Conservation (phyloP, 2,888 invertebrate species). For the Alloplasta piceator region DNA sequence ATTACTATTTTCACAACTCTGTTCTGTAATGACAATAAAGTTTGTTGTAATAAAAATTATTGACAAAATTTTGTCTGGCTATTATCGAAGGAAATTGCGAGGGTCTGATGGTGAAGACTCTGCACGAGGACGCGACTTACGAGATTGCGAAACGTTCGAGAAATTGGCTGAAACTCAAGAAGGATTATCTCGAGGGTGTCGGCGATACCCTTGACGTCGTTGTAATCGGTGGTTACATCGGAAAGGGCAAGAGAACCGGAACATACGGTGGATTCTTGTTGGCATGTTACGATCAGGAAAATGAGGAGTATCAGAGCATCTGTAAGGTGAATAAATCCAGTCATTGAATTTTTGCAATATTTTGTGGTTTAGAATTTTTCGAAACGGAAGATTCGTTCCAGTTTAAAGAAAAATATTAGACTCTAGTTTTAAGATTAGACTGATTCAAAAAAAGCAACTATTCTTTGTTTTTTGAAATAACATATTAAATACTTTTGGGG, state of each 20-base stretch:
- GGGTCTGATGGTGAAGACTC: constrained; percentile 99
- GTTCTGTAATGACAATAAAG: too few relatives aligned
- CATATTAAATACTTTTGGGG: too few relatives aligned
- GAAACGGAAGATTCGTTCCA: not conserved
- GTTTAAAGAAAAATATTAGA: too few relatives aligned
- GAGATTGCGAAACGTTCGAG: constrained; percentile 98
- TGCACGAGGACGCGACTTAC: constrained; percentile 95
- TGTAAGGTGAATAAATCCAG: constrained; percentile 88
- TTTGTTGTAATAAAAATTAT: too few relatives aligned
- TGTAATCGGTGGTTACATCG: constrained; percentile 96
- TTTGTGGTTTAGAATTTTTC: constrained; percentile 23
- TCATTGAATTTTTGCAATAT: constrained; percentile 27
- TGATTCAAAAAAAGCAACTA: too few relatives aligned
- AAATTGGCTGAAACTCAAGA: constrained; percentile 98
- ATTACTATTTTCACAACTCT: too few relatives aligned
- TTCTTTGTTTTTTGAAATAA: too few relatives aligned
- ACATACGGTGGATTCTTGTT: constrained; percentile 97
- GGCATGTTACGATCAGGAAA: constrained; percentile 95
- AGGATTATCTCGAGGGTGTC: constrained; percentile 98
- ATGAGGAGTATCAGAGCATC: constrained; percentile 96
- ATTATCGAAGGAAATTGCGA: constrained; percentile 93
- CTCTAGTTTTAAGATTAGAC: too few relatives aligned
- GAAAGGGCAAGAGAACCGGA: constrained; percentile 96
- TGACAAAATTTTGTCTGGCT: too few relatives aligned
- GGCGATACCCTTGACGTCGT: constrained; percentile 98